phyloP scores from a whole-genome alignment of 1,140 invertebrate genomes.

The Sycobia sp. region DNA sequence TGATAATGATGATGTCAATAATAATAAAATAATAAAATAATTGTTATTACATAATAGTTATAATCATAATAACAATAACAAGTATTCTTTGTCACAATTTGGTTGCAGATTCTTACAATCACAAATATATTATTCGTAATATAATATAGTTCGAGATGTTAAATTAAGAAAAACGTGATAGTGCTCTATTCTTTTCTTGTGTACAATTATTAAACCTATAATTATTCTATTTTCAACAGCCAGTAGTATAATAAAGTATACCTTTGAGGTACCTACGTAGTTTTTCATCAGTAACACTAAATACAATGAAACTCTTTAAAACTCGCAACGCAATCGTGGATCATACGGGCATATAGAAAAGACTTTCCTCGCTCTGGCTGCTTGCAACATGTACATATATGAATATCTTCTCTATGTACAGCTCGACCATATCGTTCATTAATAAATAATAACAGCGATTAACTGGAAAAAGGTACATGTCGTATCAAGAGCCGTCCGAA shows the following conservation, averaged over 20 bases:
- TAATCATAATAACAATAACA: slow-evolving; percentile 62
- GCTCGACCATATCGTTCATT: slow-evolving; percentile 12
- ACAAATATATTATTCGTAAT: slow-evolving; percentile 61
- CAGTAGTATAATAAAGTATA: slow-evolving; percentile 63
- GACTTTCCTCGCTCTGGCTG: slow-evolving; percentile 12
- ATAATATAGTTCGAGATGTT: slow-evolving; percentile 57
- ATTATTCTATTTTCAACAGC: slow-evolving; percentile 62
- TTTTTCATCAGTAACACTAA: slow-evolving; percentile 55
- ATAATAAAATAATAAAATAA: slow-evolving; percentile 54
- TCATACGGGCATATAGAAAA: slow-evolving; percentile 2
- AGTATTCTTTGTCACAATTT: slow-evolving; percentile 62
- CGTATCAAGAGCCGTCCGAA: slow-evolving; percentile 1
- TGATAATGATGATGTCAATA: slow-evolving; percentile 47
- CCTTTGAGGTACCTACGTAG: slow-evolving; percentile 63
- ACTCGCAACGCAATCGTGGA: slow-evolving; percentile 41
- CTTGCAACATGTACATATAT: slow-evolving; percentile 13
- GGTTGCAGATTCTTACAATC: slow-evolving; percentile 63
- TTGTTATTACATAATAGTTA: slow-evolving; percentile 55
- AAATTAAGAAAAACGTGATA: slow-evolving; percentile 59
- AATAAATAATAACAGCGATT: slow-evolving; percentile 29
- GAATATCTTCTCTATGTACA: slow-evolving; percentile 22
- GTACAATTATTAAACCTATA: slow-evolving; percentile 61
- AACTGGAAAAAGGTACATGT: slow-evolving; percentile 15
- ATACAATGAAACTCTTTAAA: slow-evolving; percentile 52
- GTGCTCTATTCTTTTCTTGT: slow-evolving; percentile 55